Evolutionary conservation across 2,113 vertebrate species (phyloP).

Genomic region (Xiphophorus maculatus): DNA sequence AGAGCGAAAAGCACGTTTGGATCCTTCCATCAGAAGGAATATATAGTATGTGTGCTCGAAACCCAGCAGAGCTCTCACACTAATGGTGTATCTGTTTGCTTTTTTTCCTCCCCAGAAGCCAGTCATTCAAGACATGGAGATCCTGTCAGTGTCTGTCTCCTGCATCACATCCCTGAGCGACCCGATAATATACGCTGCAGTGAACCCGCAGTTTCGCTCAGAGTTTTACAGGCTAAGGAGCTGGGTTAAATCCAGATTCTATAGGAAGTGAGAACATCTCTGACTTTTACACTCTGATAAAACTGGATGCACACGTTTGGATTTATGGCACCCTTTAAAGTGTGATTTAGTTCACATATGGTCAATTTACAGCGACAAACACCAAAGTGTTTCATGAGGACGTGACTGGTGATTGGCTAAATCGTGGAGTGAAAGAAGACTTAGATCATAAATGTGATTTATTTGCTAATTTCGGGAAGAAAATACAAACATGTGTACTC

Average conservation of each 20-base stretch:
- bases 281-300: background rate
- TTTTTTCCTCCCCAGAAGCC: constrained; percentile 40
- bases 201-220: constrained; percentile 80
- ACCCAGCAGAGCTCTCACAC: background rate
- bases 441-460: too few species aligned
- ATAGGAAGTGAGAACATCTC: constrained; percentile 11
- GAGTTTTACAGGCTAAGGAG: constrained; percentile 73
- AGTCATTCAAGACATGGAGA: constrained; percentile 58
- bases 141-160: constrained; percentile 76
- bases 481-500: too few species aligned
- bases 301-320: constrained; percentile 19
- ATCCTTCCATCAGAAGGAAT: too few species aligned
- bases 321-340: background rate
- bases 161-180: constrained; percentile 80
- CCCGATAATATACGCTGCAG: constrained; percentile 80
- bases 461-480: too few species aligned
- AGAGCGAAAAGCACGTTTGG: background rate
- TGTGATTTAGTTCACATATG: background rate
- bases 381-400: background rate
- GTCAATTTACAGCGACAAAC: background rate
- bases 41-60: too few species aligned
- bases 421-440: background rate
- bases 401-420: background rate
- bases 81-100: background rate
- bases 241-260: constrained; percentile 56